Evolutionary conservation across 2,888 invertebrate genomes (phyloP), one percentile per base, ranked within the genome.

Genomic region (Harpalus rufipes): DNA sequence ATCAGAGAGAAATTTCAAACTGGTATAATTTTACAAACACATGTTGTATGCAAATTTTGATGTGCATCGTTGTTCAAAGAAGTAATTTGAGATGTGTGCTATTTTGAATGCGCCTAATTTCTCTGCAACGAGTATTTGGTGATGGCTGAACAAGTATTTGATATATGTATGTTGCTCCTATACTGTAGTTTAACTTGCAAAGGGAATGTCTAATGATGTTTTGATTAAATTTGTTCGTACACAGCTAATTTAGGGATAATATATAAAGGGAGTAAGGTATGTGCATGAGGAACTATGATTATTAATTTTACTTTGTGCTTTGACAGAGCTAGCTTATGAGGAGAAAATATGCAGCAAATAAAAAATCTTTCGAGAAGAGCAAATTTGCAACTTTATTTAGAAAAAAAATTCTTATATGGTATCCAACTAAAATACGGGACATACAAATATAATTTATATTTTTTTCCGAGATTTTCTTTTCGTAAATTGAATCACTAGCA

Each of bases 221-320:
- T 68, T 68, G 68, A 68, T 68, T 68, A 68, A 68, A 68, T 68
- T 68, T 68, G 68, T 68, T 68, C 6, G 68, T 68, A 39, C 14
- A 25, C 39, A 32, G 32, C 68, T 68, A 68, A 68, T 68, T 68
- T 68, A 5, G 39, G n/a, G 32, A 68, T 68, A 12, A 32, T 68
- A 63, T 25, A 12, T 21, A 39, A 68, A 68, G 68, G 68, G 68
- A 32, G 32, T n/a, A 39, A 68, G 68, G 14, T 68, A 68, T 39
- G 7, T 14, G 68, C 1, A 18, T 21, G 10, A 63, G 14, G 18
- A 39, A 39, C 68, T 68, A 39, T 68, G 63, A 25, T 63, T 63
- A 68, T 14, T 68, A 39, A 68, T 68, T 68, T 68, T 68, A 14
- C 68, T 68, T 68, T 63, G 63, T 39, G 32, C 39, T 39, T n/a